phyloP scores from a whole-genome alignment of 2,113 vertebrate genomes.

The Pandion haliaetus region DNA sequence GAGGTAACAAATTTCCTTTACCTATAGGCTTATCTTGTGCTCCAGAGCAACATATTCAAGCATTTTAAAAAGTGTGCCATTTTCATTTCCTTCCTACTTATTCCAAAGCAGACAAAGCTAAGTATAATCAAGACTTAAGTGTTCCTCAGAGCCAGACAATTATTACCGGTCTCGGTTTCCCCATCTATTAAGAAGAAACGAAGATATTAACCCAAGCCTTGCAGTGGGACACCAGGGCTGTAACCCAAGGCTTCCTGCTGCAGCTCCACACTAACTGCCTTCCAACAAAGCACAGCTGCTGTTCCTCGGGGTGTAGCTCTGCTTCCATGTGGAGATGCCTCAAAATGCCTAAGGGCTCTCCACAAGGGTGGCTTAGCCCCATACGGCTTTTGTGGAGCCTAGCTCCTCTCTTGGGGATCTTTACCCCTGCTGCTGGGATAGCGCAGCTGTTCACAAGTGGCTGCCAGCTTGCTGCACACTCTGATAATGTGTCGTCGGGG shows the following conservation, averaged over 20 bases:
- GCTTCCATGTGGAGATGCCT: rapidly evolving
- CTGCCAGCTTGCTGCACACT: background rate
- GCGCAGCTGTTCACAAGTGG: background rate
- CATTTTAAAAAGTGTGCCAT: background rate
- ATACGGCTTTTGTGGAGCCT: background rate
- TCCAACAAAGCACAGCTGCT: background rate
- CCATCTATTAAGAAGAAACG: background rate
- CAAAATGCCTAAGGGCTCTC: background rate
- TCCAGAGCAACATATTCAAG: constrained; percentile 19
- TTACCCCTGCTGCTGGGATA: background rate
- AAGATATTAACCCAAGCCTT: background rate
- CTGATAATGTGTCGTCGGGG: rapidly evolving
- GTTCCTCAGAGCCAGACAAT: constrained; percentile 35
- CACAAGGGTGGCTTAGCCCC: background rate
- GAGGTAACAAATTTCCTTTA: constrained; percentile 26
- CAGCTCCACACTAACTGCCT: background rate
- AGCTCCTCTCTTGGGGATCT: background rate
- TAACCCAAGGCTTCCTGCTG: background rate
- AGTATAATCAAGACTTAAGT: constrained; percentile 52
- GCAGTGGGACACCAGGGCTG: background rate
- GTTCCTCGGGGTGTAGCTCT: rapidly evolving
- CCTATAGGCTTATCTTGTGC: constrained; percentile 47
- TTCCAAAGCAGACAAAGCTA: constrained; percentile 37
- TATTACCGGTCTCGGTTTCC: background rate
- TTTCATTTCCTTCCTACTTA: constrained; percentile 53